phyloP scores from a whole-genome alignment of 2,888 invertebrate genomes.

The Torymus texanus region DNA sequence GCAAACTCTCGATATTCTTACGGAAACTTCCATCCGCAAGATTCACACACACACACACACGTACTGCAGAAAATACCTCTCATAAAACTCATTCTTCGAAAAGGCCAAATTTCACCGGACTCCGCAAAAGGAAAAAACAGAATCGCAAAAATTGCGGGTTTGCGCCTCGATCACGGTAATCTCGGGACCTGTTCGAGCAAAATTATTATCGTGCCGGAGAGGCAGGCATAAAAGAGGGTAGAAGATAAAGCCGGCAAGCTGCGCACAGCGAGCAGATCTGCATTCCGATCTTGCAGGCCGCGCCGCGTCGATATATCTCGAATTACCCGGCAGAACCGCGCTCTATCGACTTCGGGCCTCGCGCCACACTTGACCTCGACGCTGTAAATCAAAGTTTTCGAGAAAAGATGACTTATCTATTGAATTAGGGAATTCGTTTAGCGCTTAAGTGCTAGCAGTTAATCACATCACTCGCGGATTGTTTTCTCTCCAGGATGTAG shows the following conservation, averaged over 20 bases:
- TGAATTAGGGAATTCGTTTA: no score
- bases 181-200: slow-evolving; percentile 7
- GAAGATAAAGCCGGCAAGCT: slow-evolving; percentile 4
- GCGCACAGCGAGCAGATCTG: neutral
- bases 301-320: neutral
- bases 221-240: neutral
- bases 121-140: no score
- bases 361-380: neutral
- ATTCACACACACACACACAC: no score
- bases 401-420: neutral
- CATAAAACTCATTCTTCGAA: no score
- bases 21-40: no score
- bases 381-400: slow-evolving; percentile 7
- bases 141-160: neutral
- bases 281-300: slow-evolving; percentile 22
- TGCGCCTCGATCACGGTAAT: neutral
- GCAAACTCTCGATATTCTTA: no score
- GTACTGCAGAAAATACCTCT: no score
- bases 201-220: slow-evolving; percentile 17
- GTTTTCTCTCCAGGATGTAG: no score
- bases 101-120: no score
- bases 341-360: neutral
- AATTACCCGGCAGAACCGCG: slow-evolving; percentile 1
- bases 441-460: no score
- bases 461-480: no score